phyloP scores from a whole-genome alignment of 2,797 vertebrate genomes.

The Crypturellus tataupa region DNA sequence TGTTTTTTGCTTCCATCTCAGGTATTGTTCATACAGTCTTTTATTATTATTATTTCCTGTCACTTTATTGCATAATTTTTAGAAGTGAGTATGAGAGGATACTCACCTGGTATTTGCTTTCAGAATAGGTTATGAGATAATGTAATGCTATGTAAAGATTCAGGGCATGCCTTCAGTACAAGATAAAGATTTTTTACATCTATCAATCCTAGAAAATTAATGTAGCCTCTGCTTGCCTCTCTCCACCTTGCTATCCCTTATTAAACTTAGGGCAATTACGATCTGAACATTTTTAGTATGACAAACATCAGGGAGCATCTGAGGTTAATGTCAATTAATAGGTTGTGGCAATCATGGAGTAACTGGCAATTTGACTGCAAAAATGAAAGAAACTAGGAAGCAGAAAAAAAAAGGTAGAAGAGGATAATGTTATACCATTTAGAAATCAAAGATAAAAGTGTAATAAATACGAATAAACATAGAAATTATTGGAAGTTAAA shows the following conservation, averaged over 20 bases:
- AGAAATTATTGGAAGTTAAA: not conserved
- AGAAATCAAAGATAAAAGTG: slow-evolving; percentile 3
- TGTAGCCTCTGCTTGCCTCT: not conserved
- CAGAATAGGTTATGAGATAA: slow-evolving; percentile 6
- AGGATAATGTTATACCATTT: not conserved
- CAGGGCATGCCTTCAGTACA: not conserved
- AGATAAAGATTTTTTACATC: slow-evolving; percentile 28
- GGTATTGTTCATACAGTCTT: not conserved
- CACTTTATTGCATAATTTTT: not conserved
- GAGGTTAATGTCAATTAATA: slow-evolving; percentile 60
- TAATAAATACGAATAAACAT: not conserved
- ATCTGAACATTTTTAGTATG: slow-evolving; percentile 42
- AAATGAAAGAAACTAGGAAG: slow-evolving; percentile 32
- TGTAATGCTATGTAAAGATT: not conserved
- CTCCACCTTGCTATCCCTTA: slow-evolving; percentile 44
- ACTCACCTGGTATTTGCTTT: not conserved
- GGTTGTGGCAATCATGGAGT: slow-evolving; percentile 4
- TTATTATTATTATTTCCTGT: not conserved
- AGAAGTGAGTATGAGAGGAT: not conserved
- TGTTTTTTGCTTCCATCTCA: not conserved
- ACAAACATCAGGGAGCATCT: slow-evolving; percentile 37
- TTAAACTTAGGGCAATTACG: slow-evolving; percentile 49
- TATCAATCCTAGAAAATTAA: slow-evolving; percentile 44
- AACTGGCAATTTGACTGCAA: slow-evolving; percentile 27
- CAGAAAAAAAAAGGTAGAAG: not conserved